phyloP scores from a whole-genome alignment of 2,888 invertebrate genomes.

The Balanococcus diminutus region DNA sequence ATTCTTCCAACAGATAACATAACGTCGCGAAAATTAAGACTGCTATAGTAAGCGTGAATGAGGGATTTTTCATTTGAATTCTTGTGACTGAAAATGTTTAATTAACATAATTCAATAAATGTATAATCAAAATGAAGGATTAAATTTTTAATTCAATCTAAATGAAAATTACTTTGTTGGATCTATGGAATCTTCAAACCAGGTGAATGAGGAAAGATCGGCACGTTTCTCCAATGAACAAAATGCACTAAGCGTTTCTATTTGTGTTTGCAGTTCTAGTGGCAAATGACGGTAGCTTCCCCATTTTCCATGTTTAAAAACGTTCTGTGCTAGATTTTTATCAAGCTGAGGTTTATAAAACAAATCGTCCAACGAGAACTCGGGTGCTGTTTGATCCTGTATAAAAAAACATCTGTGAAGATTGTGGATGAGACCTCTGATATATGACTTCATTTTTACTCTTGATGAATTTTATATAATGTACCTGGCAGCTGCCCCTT shows the following conservation, averaged over 20 bases:
- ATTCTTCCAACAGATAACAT: constrained; percentile 93
- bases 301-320: constrained; percentile 72
- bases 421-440: too few species aligned
- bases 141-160: too few species aligned
- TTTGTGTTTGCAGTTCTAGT: constrained; percentile 65
- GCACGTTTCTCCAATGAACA: constrained; percentile 79
- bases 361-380: constrained; percentile 69
- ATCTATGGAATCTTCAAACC: background rate
- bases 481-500: constrained; percentile 68
- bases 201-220: constrained; percentile 77
- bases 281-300: constrained; percentile 82
- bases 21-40: constrained; percentile 88
- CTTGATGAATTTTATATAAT: constrained; percentile 60
- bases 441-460: background rate
- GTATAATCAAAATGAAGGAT: too few species aligned
- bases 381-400: constrained; percentile 67
- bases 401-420: constrained; percentile 68
- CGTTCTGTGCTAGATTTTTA: constrained; percentile 79
- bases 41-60: background rate
- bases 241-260: constrained; percentile 71
- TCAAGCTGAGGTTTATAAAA: constrained; percentile 72
- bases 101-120: too few species aligned
- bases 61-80: background rate
- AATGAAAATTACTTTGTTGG: too few species aligned
- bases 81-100: background rate